Evolutionary conservation across 1,140 invertebrate genomes (phyloP).

Genomic region (Papilio xuthus): DNA sequence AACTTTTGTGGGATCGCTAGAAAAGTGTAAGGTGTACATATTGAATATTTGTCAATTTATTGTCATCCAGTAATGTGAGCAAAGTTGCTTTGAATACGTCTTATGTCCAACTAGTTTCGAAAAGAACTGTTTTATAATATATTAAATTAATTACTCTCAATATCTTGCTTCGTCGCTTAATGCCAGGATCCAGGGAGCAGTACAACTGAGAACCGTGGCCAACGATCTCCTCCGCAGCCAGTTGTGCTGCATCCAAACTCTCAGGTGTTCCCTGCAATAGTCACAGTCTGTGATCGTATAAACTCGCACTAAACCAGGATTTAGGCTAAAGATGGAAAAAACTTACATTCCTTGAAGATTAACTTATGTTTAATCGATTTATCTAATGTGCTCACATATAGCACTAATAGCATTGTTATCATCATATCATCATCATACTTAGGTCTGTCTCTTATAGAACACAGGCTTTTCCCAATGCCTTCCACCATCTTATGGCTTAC

Average conservation of each 20-base stretch:
- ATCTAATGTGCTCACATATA: too few relatives aligned
- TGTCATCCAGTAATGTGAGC: neutral
- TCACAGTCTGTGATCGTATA: neutral
- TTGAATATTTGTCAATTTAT: too few relatives aligned
- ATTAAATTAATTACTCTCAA: conserved; percentile 51
- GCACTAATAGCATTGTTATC: neutral
- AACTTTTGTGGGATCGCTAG: conserved; percentile 66
- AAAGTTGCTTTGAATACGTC: neutral
- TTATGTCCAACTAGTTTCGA: neutral
- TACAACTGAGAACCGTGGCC: conserved; percentile 61
- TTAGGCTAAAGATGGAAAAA: too few relatives aligned
- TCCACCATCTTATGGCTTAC: too few relatives aligned
- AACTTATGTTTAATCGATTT: too few relatives aligned
- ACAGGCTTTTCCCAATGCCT: too few relatives aligned
- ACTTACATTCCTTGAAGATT: too few relatives aligned
- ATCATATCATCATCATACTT: too few relatives aligned
- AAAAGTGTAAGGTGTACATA: neutral
- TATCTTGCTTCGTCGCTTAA: conserved; percentile 53
- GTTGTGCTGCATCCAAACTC: conserved; percentile 48
- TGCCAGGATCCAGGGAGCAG: conserved; percentile 57
- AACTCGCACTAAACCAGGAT: too few relatives aligned
- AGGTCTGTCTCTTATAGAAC: too few relatives aligned
- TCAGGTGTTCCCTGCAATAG: conserved; percentile 47
- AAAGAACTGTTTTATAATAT: neutral
- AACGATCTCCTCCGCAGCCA: conserved; percentile 60